Evolutionary conservation across 2,113 vertebrate species (phyloP), one percentile per base, ranked within the genome.

Genomic region (Jaculus jaculus): DNA sequence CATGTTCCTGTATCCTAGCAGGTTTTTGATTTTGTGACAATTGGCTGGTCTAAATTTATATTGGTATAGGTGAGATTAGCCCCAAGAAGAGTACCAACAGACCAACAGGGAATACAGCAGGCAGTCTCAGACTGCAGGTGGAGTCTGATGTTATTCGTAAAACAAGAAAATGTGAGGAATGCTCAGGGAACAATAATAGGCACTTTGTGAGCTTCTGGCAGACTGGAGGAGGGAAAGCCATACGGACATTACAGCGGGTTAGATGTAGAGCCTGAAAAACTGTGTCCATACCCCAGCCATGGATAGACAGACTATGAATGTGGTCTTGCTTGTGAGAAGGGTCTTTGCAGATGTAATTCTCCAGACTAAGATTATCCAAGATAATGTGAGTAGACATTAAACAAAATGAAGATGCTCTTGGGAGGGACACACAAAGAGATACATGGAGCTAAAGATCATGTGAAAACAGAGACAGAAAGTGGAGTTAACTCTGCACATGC

Each of bases 161-260:
- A 63, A 58, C 34, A 60, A 10, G 24, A 60, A 69, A 79, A 8
- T 7, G 7, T 3, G 21, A 42, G 54, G 37, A 26, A 68, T 5
- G 5, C 9, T 20, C 32, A 2, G 13, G 24, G 9, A 3, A 10
- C 34, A 24, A 9, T 21, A 28, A 9, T 3, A 8, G 24, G 16
- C 32, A 32, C 2, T 7, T 77, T 84, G 37, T 71, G 32, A 91
- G 20, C 28, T 58, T n/a, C 66, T 10, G 7, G 5, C 0, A 16
- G 16, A 61, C 3, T 8, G 32, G 47, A 18, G 17, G 23, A 28
- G 21, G 9, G 28, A 58, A 51, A 15, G 34, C 28, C 54, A 37
- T 3, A 7, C 73, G 34, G 66, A 23, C 18, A 75, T 24, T 26
- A 6, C 28, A 30, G 7, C 63, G 30, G 37, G 6, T 60, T 68